Evolutionary conservation across 2,797 vertebrate species (phyloP).

Genomic region (Fistularia commersonii): DNA sequence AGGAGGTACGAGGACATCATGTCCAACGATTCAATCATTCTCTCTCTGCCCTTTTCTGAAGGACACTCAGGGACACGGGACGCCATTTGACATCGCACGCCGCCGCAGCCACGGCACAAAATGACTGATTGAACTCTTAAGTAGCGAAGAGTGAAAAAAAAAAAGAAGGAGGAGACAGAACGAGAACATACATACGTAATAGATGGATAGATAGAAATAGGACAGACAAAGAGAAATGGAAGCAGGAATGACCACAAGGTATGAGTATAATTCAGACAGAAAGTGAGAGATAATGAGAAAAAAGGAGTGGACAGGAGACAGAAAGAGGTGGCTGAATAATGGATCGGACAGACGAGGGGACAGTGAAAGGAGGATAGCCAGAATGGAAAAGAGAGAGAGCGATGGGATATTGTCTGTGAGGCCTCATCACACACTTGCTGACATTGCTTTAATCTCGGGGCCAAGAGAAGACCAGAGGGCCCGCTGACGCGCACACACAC

Average conservation of each 20-base stretch:
- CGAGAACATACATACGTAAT: too few species aligned
- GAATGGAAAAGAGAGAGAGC: slow-evolving; percentile 53
- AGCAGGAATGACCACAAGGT: slow-evolving; percentile 20
- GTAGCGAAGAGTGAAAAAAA: too few species aligned
- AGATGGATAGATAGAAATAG: background rate
- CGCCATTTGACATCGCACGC: too few species aligned
- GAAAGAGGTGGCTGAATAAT: slow-evolving; percentile 63
- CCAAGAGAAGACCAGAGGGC: slow-evolving; percentile 54
- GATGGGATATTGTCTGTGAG: slow-evolving; percentile 65
- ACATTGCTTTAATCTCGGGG: slow-evolving; percentile 66
- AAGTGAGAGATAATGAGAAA: slow-evolving; percentile 50
- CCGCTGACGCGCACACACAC: slow-evolving; percentile 18
- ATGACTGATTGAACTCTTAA: too few species aligned
- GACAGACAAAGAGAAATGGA: slow-evolving; percentile 1
- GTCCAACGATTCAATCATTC: too few species aligned
- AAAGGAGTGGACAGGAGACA: slow-evolving; percentile 48
- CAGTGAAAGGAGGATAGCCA: slow-evolving; percentile 45
- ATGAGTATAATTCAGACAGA: slow-evolving; percentile 36
- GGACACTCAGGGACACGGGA: too few species aligned
- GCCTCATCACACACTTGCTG: slow-evolving; percentile 73
- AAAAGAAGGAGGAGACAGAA: too few species aligned
- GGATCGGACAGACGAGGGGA: slow-evolving; percentile 49
- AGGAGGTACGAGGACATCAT: too few species aligned
- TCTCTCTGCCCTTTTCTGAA: too few species aligned
- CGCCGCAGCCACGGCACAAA: too few species aligned